Percentiles rank a stretch among this genome's conserved stretches.
These are phyloP conservation scores for Paratrypauchen microcephalus DNA, from an alignment of 2,797 vertebrate species.

Conservation along the genomic window DNA sequence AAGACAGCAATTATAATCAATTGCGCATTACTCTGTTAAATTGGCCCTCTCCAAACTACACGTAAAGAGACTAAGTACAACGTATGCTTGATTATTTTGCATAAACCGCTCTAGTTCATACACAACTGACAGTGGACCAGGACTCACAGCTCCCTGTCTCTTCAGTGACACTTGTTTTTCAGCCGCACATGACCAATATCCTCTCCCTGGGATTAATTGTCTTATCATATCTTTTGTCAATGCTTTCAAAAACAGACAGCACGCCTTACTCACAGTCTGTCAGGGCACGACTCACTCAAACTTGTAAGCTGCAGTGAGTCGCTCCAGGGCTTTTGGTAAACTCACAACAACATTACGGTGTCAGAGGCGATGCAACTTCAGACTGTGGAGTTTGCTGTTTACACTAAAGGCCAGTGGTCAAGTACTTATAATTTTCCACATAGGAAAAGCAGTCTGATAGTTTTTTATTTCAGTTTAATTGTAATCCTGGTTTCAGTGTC, in stretches of 20 bases:
- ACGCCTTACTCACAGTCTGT: constrained; percentile 20
- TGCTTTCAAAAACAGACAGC: constrained; percentile 6
- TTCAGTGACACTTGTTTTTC: background rate
- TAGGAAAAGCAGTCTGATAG: too few species aligned
- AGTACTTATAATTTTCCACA: too few species aligned
- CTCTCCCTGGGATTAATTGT: background rate
- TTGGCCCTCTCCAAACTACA: background rate
- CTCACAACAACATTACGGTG: constrained; percentile 13
- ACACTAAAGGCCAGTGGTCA: background rate
- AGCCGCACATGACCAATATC: constrained; percentile 4
- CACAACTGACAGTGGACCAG: background rate
- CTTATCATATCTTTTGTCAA: accelerated
- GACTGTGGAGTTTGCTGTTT: background rate
- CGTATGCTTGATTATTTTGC: background rate
- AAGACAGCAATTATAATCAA: too few species aligned
- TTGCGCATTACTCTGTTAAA: too few species aligned
- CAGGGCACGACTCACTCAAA: constrained; percentile 10
- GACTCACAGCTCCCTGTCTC: background rate
- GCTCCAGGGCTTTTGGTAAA: constrained; percentile 21
- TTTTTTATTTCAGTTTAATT: background rate
- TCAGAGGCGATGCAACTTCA: constrained; percentile 35
- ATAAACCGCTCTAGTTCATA: background rate
- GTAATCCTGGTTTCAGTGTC: background rate
- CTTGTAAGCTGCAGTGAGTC: background rate
- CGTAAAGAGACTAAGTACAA: background rate